Evolutionary conservation across 1,140 invertebrate species (phyloP).

Genomic region (Camponotus vicinus): DNA sequence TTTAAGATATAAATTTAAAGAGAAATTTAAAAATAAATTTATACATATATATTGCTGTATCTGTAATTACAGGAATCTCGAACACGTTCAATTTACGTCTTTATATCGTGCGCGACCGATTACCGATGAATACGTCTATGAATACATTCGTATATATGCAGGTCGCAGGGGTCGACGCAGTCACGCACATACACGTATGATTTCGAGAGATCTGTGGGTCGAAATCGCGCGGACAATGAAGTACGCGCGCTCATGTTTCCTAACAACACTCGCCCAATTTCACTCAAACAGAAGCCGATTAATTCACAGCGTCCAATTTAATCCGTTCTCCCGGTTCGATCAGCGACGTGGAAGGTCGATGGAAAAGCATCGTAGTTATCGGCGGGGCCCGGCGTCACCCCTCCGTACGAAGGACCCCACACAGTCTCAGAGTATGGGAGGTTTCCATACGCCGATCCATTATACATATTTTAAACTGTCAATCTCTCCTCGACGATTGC

Average conservation of each 20-base stretch:
- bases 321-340: slow-evolving; percentile 76
- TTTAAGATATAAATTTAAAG: too few relatives aligned
- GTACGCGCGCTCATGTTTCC: slow-evolving; percentile 82
- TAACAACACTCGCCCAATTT: slow-evolving; percentile 86
- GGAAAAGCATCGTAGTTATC: slow-evolving; percentile 65
- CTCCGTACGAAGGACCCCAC: slow-evolving; percentile 21
- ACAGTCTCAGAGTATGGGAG: slow-evolving; percentile 40
- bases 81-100: slow-evolving; percentile 10
- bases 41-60: background rate
- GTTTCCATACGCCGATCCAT: slow-evolving; percentile 76
- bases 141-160: slow-evolving; percentile 20
- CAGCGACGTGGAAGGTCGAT: slow-evolving; percentile 51
- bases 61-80: slow-evolving; percentile 10
- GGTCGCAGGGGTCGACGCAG: slow-evolving; percentile 34
- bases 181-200: slow-evolving; percentile 18
- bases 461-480: slow-evolving; percentile 87
- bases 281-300: slow-evolving; percentile 87
- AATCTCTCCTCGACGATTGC: slow-evolving; percentile 80
- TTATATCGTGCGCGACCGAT: slow-evolving; percentile 7
- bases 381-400: slow-evolving; percentile 44
- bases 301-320: slow-evolving; percentile 86
- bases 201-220: slow-evolving; percentile 39
- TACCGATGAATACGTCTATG: slow-evolving; percentile 31
- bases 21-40: too few relatives aligned
- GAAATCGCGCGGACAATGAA: slow-evolving; percentile 76